Evolutionary conservation across 2,888 invertebrate genomes (phyloP), one percentile per base, ranked within the genome.

Genomic region (Erannis defoliaria): DNA sequence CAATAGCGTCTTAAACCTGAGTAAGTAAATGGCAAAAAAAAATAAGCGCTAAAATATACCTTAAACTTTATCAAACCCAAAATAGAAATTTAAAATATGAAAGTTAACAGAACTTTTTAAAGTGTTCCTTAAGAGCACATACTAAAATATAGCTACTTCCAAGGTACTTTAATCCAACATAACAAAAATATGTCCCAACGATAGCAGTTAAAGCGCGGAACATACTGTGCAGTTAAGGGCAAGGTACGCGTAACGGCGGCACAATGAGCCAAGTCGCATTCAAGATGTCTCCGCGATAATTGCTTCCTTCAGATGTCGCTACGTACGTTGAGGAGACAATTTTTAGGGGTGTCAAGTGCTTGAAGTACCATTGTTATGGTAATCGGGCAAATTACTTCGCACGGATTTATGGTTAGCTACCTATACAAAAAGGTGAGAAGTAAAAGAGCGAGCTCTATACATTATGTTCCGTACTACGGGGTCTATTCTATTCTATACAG

Each of bases 251-350:
- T 54, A 57, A 50, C 26, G 46, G 51, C 37, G 56, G 57, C 43
- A 26, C 45, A 64, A 63, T 64, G 68, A 53, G 64, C 67, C 60
- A 59, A 66, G 51, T 66, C 62, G 61, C 64, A 59, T 73, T 67
- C 69, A 56, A 66, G 66, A 67, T 66, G 66, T 66, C 62, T 56
- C 76, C 66, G 66, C 75, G 77, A 75, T 84, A 83, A 85, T 82
- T 85, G 81, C 84, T 84, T 84, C 80, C 82, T 81, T 81, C 79
- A 78, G 75, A 70, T 71, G 60, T 62, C 55, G 70, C 71, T 72
- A 64, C 72, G 70, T 67, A 66, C 64, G 64, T 70, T 57, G 55
- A 58, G 60, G 55, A 26, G 62, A 59, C 65, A 57, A 67, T 70
- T 64, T 59, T 59, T 71, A 83, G 81, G 82, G 83, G 70, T 77